Evolutionary conservation across 2,797 vertebrate genomes (phyloP), one percentile per base, ranked within the genome.

Genomic region (Discoglossus pictus): DNA sequence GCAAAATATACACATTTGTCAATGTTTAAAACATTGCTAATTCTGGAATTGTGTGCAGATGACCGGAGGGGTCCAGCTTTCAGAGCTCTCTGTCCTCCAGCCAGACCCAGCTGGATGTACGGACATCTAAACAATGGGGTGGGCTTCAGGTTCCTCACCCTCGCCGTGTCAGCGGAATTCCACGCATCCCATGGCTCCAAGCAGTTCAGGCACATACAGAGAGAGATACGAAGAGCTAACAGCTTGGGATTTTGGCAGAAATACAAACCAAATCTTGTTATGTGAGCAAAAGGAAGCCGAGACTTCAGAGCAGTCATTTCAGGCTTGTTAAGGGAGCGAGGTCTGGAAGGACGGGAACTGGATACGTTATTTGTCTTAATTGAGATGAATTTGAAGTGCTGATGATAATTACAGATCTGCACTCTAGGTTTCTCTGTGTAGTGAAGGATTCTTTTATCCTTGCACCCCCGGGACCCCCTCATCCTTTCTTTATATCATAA

Each of bases 91-190:
- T 6, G 1, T 2, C 16, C 18, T 47, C 9, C 16, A 38, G 16
- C 21, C 9, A n/a, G 10, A 42, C 42, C 16, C 54, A 13, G 18
- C 15, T 38, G 31, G 51, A n/a, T 17, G 9, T 24, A 34, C 44
- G 27, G 42, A 56, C 21, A 18, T 54, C 20, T n/a, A 58, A 31
- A 64, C 61, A 71, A 63, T 71, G 52, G 52, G 58, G 61, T 64
- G 36, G 58, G 35, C 53, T 0, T 2, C 54, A 51, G 72, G 62
- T 73, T 56, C 62, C 61, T 65, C 74, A 65, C 75, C 80, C 79
- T 34, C 53, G 31, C 44, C 0, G 56, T 67, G 67, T 23, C 15
- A 87, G 85, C 74, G 84, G 74, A 84, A 87, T 87, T 87, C 82
- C 82, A 76, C 75, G 68, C 73, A 55, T 79, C 85, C 84, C 0